These are phyloP conservation scores for Mormyrus proboscirostris DNA, from an alignment of 2,797 vertebrate genomes.

Conservation along the genomic window DNA sequence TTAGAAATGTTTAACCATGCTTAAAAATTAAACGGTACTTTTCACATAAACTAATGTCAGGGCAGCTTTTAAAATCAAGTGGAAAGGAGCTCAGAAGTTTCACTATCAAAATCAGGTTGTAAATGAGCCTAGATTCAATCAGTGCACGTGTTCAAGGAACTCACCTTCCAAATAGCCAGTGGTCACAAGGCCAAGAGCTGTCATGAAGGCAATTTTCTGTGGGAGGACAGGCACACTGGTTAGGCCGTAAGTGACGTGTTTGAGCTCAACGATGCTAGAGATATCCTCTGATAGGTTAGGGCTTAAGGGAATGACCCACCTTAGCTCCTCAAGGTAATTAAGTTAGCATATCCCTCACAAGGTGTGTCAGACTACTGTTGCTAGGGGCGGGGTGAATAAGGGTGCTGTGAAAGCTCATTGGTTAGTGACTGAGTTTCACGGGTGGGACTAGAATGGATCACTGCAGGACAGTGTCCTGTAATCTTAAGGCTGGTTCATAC, in stretches of 20 bases:
- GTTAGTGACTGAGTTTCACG: neutral
- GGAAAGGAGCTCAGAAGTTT: neutral
- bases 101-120: neutral
- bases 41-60: neutral
- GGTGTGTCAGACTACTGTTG: neutral
- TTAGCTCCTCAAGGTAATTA: neutral
- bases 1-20: neutral
- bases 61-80: neutral
- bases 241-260: neutral
- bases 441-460: neutral
- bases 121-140: neutral
- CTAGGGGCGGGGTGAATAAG: neutral
- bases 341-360: neutral
- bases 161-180: slow-evolving; percentile 93
- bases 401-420: neutral
- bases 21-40: neutral
- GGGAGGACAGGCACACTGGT: slow-evolving; percentile 18
- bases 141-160: slow-evolving; percentile 22
- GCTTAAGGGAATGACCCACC: neutral
- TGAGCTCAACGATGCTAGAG: neutral
- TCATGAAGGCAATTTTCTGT: slow-evolving; percentile 98
- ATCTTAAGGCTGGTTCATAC: neutral
- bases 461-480: neutral
- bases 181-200: slow-evolving; percentile 88
- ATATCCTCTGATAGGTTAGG: neutral